Conservation (phyloP, 2,888 invertebrate genomes). For the Agonopterix heracliana region DNA sequence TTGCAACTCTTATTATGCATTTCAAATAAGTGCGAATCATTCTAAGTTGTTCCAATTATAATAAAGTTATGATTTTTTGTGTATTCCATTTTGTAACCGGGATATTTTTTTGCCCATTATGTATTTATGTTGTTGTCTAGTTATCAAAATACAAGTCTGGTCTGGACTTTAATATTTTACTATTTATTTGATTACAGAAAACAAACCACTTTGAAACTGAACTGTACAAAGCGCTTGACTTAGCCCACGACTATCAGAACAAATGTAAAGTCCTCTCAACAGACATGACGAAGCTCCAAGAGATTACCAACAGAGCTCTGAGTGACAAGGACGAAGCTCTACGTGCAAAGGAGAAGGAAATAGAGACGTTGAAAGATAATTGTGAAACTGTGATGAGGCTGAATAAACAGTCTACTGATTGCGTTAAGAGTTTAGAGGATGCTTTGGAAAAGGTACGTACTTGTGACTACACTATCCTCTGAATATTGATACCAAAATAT, state of each 20-base stretch:
- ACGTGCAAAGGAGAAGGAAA: constrained; percentile 48
- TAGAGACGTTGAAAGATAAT: constrained; percentile 64
- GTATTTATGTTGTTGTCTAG: too few relatives aligned
- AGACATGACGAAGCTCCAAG: constrained; percentile 57
- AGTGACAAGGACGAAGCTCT: constrained; percentile 37
- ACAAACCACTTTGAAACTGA: constrained; percentile 81
- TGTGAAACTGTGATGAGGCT: constrained; percentile 67
- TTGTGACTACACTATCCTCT: not conserved
- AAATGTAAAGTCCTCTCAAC: constrained; percentile 75
- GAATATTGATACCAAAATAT: not conserved
- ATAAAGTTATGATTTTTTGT: too few relatives aligned
- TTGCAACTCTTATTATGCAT: too few relatives aligned
- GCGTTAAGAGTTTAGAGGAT: constrained; percentile 77
- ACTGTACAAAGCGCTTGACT: constrained; percentile 81
- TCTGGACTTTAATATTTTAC: too few relatives aligned
- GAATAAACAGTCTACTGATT: constrained; percentile 76
- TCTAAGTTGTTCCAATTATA: too few relatives aligned
- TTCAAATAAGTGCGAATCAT: too few relatives aligned
- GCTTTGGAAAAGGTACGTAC: constrained; percentile 68
- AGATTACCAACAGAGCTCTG: constrained; percentile 48
- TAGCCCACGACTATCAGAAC: constrained; percentile 81
- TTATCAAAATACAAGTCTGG: too few relatives aligned
- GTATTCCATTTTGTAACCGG: too few relatives aligned
- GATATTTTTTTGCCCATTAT: too few relatives aligned
- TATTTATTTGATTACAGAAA: constrained; percentile 43